Base-by-base conservation (phyloP, 2,888 invertebrate species). In the Drosophila flavopinicola region DNA sequence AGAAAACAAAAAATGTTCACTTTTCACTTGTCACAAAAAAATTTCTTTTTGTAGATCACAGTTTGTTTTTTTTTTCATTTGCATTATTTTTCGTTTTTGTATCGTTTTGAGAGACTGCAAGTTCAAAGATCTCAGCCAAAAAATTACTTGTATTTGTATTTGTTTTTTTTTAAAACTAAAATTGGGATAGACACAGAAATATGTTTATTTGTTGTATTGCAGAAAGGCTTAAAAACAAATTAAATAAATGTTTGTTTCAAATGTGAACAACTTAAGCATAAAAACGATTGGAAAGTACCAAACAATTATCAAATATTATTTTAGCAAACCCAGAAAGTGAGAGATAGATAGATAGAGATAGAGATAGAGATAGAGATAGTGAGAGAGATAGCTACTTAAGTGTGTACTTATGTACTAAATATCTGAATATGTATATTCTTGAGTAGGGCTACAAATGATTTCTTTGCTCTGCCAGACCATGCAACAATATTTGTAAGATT, bases 31-130 rank as follows among this genome's bases (percentile, higher is more conserved):
- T 64, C 64, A 73, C 58, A 73, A 71, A 73, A 53, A 71, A n/a
- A n/a, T n/a, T n/a, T n/a, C n/a, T n/a, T 65, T 53, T 70, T 77
- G 71, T 78, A 89, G 89, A 90, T 90, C 90, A 90, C 90, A 90
- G 90, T 89, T 90, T 88, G 87, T 78, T 85, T 73, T 66, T 67
- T 78, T 85, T 73, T 66, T 67, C 73, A 82, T 79, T 87, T 88
- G 83, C 78, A 85, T 82, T 87, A 87, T 76, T 80, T 87, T 75
- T 85, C 73, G 79, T 78, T 76, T 66, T 66, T 17, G 23, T 47
- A 59, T 37, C n/a, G n/a, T 58, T 29, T 51, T 51, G 35, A 41
- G 23, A 51, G 52, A 44, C 53, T 25, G n/a, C 6, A 65, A 63
- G 15, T 25, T 63, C 3, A 29, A 56, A 57, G 23, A 51, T 35